Evolutionary conservation across 2,113 vertebrate genomes (phyloP).

Genomic region (Stictonetta naevosa): DNA sequence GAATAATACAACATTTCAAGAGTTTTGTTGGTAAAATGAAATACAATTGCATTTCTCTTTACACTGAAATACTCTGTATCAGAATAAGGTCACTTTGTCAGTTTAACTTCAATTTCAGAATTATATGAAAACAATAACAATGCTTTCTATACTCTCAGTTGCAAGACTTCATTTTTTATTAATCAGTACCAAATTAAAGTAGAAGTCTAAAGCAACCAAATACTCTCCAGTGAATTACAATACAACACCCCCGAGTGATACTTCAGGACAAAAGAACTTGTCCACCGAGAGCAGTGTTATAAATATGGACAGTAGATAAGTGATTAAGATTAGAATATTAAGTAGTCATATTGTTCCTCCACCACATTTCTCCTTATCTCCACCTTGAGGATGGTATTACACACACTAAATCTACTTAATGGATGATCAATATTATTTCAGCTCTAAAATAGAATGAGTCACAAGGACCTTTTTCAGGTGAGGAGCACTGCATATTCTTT

Average conservation of each 20-base stretch:
- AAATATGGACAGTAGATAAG: background rate
- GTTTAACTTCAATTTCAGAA: slow-evolving; percentile 38
- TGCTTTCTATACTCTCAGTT: slow-evolving; percentile 8
- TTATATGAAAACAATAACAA: slow-evolving; percentile 33
- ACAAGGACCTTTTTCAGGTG: background rate
- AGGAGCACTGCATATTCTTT: background rate
- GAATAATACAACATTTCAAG: slow-evolving; percentile 29
- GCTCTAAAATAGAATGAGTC: background rate
- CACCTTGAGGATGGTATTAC: background rate
- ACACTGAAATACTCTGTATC: background rate
- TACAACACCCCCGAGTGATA: background rate
- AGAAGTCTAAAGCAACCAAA: background rate
- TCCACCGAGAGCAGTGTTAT: background rate
- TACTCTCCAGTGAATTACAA: background rate
- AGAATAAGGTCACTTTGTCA: slow-evolving; percentile 39
- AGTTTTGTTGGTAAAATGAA: slow-evolving; percentile 40
- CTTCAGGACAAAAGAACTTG: background rate
- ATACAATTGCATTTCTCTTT: background rate
- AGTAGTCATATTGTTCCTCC: background rate
- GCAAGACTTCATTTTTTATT: slow-evolving; percentile 9
- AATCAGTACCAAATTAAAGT: slow-evolving; percentile 27
- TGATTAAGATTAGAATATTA: slow-evolving; percentile 43
- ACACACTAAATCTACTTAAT: background rate
- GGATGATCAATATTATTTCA: slow-evolving; percentile 27
- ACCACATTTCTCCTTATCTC: background rate